Evolutionary conservation across 2,888 invertebrate genomes (phyloP).

Genomic region (Pocota personata): DNA sequence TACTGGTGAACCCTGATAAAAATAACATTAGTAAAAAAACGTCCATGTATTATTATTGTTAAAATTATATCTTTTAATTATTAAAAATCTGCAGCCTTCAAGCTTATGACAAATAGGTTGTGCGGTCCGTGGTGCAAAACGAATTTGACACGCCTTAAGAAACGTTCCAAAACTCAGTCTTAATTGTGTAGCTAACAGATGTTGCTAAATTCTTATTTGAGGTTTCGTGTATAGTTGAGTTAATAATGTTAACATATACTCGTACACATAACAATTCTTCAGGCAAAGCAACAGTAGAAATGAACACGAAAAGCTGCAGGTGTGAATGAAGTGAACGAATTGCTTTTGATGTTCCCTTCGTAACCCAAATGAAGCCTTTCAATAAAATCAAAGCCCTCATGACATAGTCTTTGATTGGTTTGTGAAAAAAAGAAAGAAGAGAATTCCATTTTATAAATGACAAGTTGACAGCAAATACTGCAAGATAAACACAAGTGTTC

Average conservation of each 20-base stretch:
- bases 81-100: no score
- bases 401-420: constrained; percentile 60
- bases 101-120: no score
- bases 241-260: background rate
- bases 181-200: no score
- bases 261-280: background rate
- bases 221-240: background rate
- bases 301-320: constrained; percentile 23
- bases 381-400: constrained; percentile 57
- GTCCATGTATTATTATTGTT: no score
- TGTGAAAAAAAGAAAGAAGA: constrained; percentile 20
- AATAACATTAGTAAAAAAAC: no score
- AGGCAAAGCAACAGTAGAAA: background rate
- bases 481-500: constrained; percentile 60
- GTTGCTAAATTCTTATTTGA: background rate
- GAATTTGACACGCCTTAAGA: no score
- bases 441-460: constrained; percentile 69
- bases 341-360: constrained; percentile 12
- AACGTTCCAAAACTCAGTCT: no score
- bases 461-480: constrained; percentile 68
- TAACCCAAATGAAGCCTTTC: constrained; percentile 69
- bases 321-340: constrained; percentile 58
- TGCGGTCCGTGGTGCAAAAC: no score
- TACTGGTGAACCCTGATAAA: no score
- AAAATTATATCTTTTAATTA: no score